Evolutionary conservation across 53 echinoderm and acorn worm species (phyloP), one percentile per base, ranked within the genome.

Genomic region (Echinometra lucunter): DNA sequence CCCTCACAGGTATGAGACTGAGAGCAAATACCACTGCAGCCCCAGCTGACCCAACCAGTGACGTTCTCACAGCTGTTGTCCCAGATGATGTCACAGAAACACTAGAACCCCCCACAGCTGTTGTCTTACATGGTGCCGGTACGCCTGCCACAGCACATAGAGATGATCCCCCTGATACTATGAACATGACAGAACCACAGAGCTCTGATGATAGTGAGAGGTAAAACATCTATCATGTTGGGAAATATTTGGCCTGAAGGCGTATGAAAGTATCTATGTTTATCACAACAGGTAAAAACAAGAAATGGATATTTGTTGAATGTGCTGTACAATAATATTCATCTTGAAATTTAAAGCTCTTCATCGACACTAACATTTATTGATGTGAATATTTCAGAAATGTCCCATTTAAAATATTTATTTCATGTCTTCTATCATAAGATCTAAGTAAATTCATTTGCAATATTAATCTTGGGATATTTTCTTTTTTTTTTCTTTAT

Each of bases 11-110:
- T 74, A 74, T 74, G 74, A 74, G 74, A 74, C 10, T 74, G 74
- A 74, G 74, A 74, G 74, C 74, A 74, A 74, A 74, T 74, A 74
- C 74, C 74, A 74, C 74, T 74, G 74, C 74, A 74, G 74, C 74
- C 74, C 74, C 74, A 74, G 74, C 74, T 74, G 23, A 74, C 74
- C 74, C 74, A 74, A 74, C 74, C 74, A 74, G 74, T 74, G 74
- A 74, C 74, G 74, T 74, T 74, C 23, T 74, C 74, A 74, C 74
- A 74, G 74, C 74, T 74, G 74, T 74, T 74, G 74, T 74, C 74
- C 74, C 74, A 74, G 74, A 74, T 74, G 74, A 74, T 74, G 74
- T 74, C 74, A 74, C 74, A 74, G 74, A 74, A 74, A 74, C 10
- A 74, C 74, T 74, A 74, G 74, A 74, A 8, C 74, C 74, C 74